Base-by-base conservation (phyloP, 2,113 vertebrate species). In the Prochilodus magdalenae region DNA sequence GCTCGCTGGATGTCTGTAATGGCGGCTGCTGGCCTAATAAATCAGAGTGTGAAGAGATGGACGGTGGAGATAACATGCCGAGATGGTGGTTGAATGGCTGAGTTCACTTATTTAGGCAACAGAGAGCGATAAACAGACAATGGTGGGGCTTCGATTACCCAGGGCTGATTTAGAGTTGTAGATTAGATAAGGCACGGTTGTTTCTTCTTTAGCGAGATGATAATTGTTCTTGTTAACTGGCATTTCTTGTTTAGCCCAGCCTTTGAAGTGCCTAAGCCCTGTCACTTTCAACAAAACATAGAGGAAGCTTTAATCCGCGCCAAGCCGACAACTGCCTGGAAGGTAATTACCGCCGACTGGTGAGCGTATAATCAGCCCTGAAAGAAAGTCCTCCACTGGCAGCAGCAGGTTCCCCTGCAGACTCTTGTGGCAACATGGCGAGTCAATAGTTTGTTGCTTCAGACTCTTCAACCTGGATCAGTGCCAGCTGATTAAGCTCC, bases 391-490 rank as follows among this genome's bases (percentile, higher is more conserved):
- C 11, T n/a, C 33, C 11, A 27, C 24, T 73, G 75, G 27, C 49
- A 55, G 24, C 24, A 30, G 36, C 29, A 65, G 27, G 27, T 65
- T 29, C 36, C 73, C 36, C 40, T 44, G 12, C 47, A 26, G 44
- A 60, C 57, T 16, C 47, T 79, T 40, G 51, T 15, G 18, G 44
- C 57, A 24, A 55, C 6, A 59, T 51, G 73, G 5, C 33, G 71
- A 20, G 63, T 51, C 44, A 66, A 22, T 24, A 78, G 26, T 78
- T 75, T 24, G 36, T 63, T 55, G 53, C 51, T 27, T 27, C 51
- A 27, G 7, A 73, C 30, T 82, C 49, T 81, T 57, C 26, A 13
- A 53, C 62, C 75, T 75, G 59, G 70, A 66, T 27, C 49, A 62
- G 26, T 24, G 27, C 53, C 75, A 62, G 27, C 22, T 63, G 33